Percentiles rank a stretch among this genome's conserved stretches.
Conservation (phyloP, 2,113 vertebrate genomes). For the Salvelinus namaycush region DNA sequence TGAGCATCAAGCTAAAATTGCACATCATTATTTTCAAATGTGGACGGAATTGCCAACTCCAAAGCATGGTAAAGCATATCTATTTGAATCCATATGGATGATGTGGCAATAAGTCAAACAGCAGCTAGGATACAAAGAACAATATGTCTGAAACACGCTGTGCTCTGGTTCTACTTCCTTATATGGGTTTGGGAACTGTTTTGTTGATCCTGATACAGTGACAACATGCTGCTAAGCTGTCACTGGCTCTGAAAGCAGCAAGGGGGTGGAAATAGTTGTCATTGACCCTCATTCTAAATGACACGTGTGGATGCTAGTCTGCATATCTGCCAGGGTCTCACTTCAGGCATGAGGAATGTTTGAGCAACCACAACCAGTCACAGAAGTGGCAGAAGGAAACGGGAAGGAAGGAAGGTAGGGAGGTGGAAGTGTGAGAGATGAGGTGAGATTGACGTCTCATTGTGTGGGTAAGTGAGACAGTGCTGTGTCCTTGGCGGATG, state of each 20-base stretch:
- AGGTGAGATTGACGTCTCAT: background rate
- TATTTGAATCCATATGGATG: background rate
- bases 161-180: background rate
- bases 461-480: background rate
- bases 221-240: background rate
- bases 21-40: background rate
- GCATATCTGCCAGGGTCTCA: background rate
- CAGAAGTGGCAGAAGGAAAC: no score
- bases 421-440: background rate
- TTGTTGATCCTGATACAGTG: background rate
- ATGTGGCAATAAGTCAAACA: slow-evolving; percentile 8
- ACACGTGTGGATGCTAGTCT: slow-evolving; percentile 11
- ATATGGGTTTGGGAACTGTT: background rate
- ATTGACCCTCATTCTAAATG: slow-evolving; percentile 29
- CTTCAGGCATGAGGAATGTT: background rate
- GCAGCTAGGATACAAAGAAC: slow-evolving; percentile 5
- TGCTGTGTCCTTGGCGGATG: background rate
- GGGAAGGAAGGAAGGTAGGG: no score
- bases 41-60: background rate
- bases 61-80: background rate
- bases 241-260: background rate
- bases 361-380: no score
- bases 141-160: background rate
- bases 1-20: background rate
- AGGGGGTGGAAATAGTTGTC: background rate